These are phyloP conservation scores for Forbesichthys papilliferus DNA, from an alignment of 2,113 vertebrate genomes.

Conservation along the genomic window DNA sequence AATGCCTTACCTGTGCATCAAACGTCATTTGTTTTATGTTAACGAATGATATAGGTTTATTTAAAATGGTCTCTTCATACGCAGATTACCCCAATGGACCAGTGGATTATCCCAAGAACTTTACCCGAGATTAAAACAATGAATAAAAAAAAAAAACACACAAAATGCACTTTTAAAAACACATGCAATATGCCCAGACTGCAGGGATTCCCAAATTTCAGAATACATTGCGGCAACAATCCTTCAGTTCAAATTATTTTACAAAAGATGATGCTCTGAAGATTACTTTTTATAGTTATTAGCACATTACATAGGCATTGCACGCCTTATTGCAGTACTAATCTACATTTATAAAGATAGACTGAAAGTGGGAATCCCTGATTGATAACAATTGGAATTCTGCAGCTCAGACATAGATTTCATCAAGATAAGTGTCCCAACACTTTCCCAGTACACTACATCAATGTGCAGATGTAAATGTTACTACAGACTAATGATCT, in stretches of 20 bases:
- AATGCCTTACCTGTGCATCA: too few species aligned
- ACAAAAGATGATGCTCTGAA: background rate
- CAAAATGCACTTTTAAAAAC: slow-evolving; percentile 48
- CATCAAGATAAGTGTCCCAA: too few species aligned
- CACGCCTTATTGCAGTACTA: background rate
- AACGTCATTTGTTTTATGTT: background rate
- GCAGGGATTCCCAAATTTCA: slow-evolving; percentile 44
- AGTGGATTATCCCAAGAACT: slow-evolving; percentile 35
- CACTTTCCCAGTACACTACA: background rate
- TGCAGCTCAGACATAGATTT: slow-evolving; percentile 23
- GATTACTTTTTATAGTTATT: background rate
- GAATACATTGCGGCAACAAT: background rate
- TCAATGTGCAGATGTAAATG: background rate
- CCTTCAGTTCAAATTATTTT: background rate
- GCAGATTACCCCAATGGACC: background rate
- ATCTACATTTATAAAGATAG: background rate
- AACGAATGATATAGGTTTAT: background rate
- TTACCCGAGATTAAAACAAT: background rate
- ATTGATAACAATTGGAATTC: slow-evolving; percentile 5
- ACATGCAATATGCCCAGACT: slow-evolving; percentile 34
- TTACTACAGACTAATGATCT: background rate
- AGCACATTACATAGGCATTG: background rate
- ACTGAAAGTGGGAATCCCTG: slow-evolving; percentile 42
- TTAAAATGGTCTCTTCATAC: background rate
- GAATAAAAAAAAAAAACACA: slow-evolving; percentile 8